These are phyloP conservation scores for Thermophis baileyi DNA, from an alignment of 2,113 vertebrate species.

Conservation along the genomic window DNA sequence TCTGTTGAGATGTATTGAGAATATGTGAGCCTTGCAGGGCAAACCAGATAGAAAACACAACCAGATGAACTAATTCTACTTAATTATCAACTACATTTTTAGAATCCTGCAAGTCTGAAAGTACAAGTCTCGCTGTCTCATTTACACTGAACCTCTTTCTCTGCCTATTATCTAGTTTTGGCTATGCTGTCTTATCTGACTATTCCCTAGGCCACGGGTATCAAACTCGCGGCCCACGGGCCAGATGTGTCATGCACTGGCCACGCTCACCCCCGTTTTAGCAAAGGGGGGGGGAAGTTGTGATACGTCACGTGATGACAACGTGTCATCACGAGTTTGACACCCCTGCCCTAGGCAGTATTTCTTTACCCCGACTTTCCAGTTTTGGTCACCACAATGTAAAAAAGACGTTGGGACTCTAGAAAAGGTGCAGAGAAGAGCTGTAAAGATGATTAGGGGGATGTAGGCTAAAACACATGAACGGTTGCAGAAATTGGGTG, in stretches of 20 bases:
- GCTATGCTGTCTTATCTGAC: background rate
- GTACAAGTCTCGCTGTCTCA: background rate
- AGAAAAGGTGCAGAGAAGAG: background rate
- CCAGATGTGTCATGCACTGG: no score
- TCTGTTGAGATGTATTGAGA: background rate
- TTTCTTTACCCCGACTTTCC: background rate
- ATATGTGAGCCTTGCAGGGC: background rate
- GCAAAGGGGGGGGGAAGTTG: no score
- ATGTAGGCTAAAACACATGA: background rate
- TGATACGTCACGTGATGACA: no score
- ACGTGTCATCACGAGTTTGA: no score
- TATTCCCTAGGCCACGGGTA: background rate
- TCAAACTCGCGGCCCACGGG: no score
- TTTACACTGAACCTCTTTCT: background rate
- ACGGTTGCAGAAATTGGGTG: background rate
- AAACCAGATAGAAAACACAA: background rate
- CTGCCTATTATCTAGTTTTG: background rate
- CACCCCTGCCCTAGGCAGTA: background rate
- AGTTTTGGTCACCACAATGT: background rate
- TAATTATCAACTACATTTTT: background rate
- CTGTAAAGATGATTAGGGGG: background rate
- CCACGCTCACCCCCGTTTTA: no score
- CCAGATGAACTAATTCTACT: background rate
- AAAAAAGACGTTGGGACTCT: background rate
- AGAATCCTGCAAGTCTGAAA: background rate